These are phyloP conservation scores for Heliconius erato DNA, from an alignment of 2,888 invertebrate genomes.

Conservation along the genomic window DNA sequence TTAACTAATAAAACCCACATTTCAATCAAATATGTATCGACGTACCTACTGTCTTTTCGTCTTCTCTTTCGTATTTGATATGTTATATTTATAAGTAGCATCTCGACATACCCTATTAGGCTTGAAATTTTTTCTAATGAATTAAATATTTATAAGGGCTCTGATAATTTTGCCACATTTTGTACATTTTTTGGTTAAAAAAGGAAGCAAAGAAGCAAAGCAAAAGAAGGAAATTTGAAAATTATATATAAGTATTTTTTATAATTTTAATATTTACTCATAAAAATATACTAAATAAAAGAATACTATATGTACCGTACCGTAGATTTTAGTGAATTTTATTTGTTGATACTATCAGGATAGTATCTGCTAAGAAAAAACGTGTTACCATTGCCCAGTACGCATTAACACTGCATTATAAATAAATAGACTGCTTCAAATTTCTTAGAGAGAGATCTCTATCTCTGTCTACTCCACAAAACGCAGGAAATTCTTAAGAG, in stretches of 20 bases:
- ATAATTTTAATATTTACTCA: neutral
- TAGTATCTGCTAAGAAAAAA: neutral
- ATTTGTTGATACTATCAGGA: neutral
- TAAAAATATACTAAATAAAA: neutral
- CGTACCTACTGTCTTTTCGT: neutral
- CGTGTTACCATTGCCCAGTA: neutral
- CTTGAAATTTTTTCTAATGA: neutral
- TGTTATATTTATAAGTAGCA: neutral
- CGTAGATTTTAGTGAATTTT: neutral
- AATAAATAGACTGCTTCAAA: too few species aligned
- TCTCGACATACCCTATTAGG: neutral
- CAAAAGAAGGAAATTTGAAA: too few species aligned
- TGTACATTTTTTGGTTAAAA: too few species aligned
- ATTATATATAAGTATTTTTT: too few species aligned
- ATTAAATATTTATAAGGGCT: neutral
- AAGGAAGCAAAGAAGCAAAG: too few species aligned
- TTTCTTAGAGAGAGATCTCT: neutral
- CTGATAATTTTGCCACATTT: neutral
- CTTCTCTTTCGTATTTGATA: neutral
- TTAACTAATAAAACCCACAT: conserved; percentile 48
- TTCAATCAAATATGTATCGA: conserved; percentile 39
- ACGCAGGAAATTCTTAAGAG: neutral
- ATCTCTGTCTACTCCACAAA: neutral
- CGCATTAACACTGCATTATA: too few species aligned
- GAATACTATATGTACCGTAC: too few species aligned